phyloP scores from a whole-genome alignment of 2,113 vertebrate genomes.

The Corydoras maculifer region DNA sequence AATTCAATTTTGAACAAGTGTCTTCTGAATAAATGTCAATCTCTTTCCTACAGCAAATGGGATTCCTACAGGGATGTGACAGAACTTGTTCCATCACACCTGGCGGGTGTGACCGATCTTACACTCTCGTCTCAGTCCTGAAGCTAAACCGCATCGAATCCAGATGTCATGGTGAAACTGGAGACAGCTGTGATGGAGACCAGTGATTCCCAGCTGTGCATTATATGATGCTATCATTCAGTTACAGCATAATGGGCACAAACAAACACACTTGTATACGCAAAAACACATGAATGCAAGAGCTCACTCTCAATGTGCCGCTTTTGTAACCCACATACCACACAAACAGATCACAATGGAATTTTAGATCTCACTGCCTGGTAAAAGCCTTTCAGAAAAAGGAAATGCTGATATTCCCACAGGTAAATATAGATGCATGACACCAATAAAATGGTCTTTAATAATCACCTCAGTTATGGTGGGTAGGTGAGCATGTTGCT shows the following conservation, averaged over 20 bases:
- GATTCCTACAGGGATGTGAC: background rate
- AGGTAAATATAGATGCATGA: too few relatives aligned
- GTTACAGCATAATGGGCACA: too few relatives aligned
- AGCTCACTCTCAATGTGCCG: background rate
- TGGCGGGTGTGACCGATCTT: slow-evolving; percentile 15
- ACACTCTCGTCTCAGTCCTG: background rate
- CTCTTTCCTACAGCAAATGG: background rate
- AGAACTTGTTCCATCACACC: slow-evolving; percentile 3
- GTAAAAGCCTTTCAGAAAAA: background rate
- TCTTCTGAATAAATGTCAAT: slow-evolving; percentile 1
- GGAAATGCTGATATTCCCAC: background rate
- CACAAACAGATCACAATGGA: too few relatives aligned
- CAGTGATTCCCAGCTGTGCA: background rate
- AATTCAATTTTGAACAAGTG: background rate
- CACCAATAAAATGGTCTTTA: background rate
- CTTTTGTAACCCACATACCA: background rate
- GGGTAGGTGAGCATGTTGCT: background rate
- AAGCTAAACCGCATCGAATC: background rate
- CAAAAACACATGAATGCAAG: background rate
- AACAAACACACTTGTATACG: too few relatives aligned
- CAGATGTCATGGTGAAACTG: slow-evolving; percentile 15
- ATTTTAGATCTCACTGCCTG: too few relatives aligned
- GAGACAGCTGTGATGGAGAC: slow-evolving; percentile 16
- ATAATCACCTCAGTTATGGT: slow-evolving; percentile 2
- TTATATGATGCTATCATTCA: background rate